Base-by-base conservation (phyloP, 2,888 invertebrate genomes). In the Drosophila nr. fundita region DNA sequence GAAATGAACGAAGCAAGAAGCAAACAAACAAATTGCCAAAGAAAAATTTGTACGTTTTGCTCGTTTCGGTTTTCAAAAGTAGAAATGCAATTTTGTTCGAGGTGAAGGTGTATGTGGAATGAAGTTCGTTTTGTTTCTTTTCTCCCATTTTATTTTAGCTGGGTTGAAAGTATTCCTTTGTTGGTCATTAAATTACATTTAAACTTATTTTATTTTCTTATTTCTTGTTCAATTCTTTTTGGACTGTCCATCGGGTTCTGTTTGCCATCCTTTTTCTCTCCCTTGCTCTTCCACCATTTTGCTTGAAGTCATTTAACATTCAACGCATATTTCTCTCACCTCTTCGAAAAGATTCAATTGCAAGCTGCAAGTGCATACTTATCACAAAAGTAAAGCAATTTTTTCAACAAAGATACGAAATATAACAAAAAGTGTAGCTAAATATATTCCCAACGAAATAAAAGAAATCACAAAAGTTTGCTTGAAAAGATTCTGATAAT, bases 11-110 rank as follows among this genome's bases (percentile, higher is more conserved):
- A 55, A 84, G 69, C 84, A 81, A 87, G 65, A 76, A 64, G 84
- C 70, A 86, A 88, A 81, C 82, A 86, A 86, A 87, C 76, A 87
- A 89, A 82, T 87, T 84, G 84, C 76, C 52, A 81, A 73, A 60
- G 71, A 87, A 84, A 89, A 87, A 82, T 83, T 89, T 70, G 64
- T 76, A 78, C 82, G 76, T 76, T 78, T 67, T 68, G 30, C 54
- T 76, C 64, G 57, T 52, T 83, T 68, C 49, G 54, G 58, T 42
- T 54, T 52, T 13, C 13, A 60, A 61, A 52, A 52, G 61, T 70
- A 40, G 21, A 66, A 75, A 53, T 75, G 61, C 67, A 79, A 67
- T 78, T 79, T 59, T 30, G 50, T 64, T 45, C 57, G 67, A 52
- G 60, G 38, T 74, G 64, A 38, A 50, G 42, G 29, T 40, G 38